Percentiles rank a stretch among this genome's conserved stretches.
These are phyloP conservation scores for Leptopilina boulardi DNA, from an alignment of 1,140 invertebrate genomes.

Conservation along the genomic window DNA sequence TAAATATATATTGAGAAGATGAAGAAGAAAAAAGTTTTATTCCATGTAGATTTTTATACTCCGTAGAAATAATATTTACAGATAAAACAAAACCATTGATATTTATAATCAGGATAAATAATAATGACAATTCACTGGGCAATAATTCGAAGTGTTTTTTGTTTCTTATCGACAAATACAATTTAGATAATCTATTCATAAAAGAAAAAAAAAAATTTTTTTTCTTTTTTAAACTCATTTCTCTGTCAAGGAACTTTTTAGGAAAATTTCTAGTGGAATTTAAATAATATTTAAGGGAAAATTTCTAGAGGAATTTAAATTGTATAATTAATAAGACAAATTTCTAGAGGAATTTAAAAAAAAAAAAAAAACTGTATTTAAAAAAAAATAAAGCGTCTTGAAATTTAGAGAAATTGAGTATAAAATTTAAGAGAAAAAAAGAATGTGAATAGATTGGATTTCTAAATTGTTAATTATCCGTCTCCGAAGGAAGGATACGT, in stretches of 20 bases:
- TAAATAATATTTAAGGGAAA: background rate
- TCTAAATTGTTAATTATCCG: background rate
- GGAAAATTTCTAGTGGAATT: constrained; percentile 20
- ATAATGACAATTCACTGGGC: background rate
- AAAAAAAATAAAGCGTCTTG: background rate
- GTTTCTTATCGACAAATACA: background rate
- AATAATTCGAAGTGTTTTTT: background rate
- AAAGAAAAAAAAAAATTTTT: background rate
- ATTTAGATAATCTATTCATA: background rate
- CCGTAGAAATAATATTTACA: background rate
- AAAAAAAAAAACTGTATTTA: constrained; percentile 16
- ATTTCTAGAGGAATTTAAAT: too few species aligned
- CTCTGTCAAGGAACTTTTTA: background rate
- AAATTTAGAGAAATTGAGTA: background rate
- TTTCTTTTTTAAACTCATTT: background rate
- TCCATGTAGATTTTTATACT: background rate
- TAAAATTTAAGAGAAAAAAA: background rate
- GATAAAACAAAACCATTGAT: too few species aligned
- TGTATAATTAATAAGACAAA: too few species aligned
- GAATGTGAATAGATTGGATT: background rate
- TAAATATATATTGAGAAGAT: background rate
- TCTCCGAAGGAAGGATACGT: constrained; percentile 15
- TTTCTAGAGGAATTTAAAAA: background rate
- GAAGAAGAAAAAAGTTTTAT: background rate
- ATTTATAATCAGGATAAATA: background rate